A percentile compares a stretch with the other conserved stretches of the same genome.
Conservation (phyloP, 2,797 vertebrate species). For the Spinibarbus caldwelli region DNA sequence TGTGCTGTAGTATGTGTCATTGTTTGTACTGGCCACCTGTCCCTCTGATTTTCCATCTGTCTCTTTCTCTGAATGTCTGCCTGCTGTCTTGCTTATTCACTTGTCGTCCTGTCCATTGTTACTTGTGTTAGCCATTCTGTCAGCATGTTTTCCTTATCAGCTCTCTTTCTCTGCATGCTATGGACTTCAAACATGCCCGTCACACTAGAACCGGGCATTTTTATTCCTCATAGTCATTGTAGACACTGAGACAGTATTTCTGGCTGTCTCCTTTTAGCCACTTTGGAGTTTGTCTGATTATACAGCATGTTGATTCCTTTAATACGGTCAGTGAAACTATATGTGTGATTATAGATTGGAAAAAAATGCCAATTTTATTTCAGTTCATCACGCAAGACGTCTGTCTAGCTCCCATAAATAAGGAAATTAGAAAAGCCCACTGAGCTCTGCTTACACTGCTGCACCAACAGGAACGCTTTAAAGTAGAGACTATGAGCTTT, state of each 20-base stretch:
- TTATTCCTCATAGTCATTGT: not conserved
- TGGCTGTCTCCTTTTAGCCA: not conserved
- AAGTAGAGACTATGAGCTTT: not conserved
- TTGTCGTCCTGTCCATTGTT: constrained; percentile 14
- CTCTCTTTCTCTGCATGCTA: not conserved
- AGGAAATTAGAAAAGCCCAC: not conserved
- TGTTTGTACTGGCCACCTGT: constrained; percentile 18
- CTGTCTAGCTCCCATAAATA: constrained; percentile 1
- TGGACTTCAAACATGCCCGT: not conserved
- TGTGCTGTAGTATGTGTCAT: not conserved
- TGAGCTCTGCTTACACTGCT: not conserved
- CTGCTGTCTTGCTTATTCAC: constrained; percentile 15
- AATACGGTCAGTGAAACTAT: not conserved
- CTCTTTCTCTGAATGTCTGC: constrained; percentile 27
- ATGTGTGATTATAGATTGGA: not conserved
- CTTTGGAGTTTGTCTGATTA: not conserved
- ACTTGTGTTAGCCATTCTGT: constrained; percentile 19
- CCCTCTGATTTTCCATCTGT: constrained; percentile 4
- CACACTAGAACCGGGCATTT: not conserved
- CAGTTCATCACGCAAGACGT: not conserved
- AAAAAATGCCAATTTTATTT: not conserved
- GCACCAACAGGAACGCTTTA: not conserved
- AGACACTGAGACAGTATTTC: not conserved
- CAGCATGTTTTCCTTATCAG: constrained; percentile 17
- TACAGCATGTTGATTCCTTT: not conserved